phyloP scores from a whole-genome alignment of 2,888 invertebrate species.

The Limnephilus lunatus region DNA sequence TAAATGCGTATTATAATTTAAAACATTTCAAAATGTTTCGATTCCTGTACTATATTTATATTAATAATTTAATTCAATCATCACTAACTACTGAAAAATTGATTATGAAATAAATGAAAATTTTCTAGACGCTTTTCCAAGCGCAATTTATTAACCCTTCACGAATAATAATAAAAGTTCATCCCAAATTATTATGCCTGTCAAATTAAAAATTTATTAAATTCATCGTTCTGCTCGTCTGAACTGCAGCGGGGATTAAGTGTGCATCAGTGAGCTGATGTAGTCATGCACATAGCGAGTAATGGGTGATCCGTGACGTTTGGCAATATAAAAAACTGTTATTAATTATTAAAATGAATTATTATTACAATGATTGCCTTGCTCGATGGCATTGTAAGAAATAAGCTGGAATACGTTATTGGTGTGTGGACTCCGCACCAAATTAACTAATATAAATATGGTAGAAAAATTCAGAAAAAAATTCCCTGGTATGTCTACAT shows the following conservation, averaged over 20 bases:
- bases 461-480: too few relatives aligned
- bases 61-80: too few relatives aligned
- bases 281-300: not conserved
- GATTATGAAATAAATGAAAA: not conserved
- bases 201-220: not conserved
- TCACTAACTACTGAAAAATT: too few relatives aligned
- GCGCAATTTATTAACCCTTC: not conserved
- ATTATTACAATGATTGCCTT: too few relatives aligned
- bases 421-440: too few relatives aligned
- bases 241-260: not conserved
- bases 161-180: not conserved
- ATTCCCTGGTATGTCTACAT: too few relatives aligned
- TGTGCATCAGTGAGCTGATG: not conserved
- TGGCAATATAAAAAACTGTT: not conserved
- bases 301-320: not conserved
- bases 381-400: too few relatives aligned
- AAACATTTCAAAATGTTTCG: too few relatives aligned
- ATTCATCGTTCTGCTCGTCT: not conserved
- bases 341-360: not conserved
- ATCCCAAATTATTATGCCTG: not conserved
- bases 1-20: too few relatives aligned
- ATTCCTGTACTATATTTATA: too few relatives aligned
- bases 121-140: not conserved
- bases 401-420: too few relatives aligned
- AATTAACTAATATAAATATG: too few relatives aligned